Evolutionary conservation across 2,113 vertebrate species (phyloP), one percentile per base, ranked within the genome.

Genomic region (Tachycineta bicolor): DNA sequence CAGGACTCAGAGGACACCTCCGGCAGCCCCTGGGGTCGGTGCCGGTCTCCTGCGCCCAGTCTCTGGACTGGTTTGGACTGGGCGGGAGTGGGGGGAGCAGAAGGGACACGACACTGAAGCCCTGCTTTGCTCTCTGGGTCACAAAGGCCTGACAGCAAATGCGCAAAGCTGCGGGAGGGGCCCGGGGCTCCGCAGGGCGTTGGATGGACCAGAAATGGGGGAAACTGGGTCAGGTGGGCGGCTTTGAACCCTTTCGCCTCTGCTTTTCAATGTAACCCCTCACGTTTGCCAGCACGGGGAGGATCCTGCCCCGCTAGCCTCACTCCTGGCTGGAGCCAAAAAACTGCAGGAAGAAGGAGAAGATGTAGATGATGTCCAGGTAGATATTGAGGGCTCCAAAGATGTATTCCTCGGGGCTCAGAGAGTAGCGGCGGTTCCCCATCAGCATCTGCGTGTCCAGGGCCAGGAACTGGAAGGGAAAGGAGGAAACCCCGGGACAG

Each of bases 331-430:
- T 98, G 95, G 98, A 98, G 87, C 99, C 99, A 95, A 99, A 99
- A 74, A 99, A 97, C 97, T 99, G 98, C 58, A 99, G 98, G 90
- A 99, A 97, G 97, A 99, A 99, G 89, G 99, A 98, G 97, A 99
- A 99, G 95, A 99, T 99, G 81, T 99, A 99, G 96, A 99, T 96
- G 79, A 99, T 98, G 81, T 99, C 99, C 87, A 99, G 96, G 70
- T 99, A 99, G 94, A 99, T 98, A 91, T 98, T 99, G 97, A 99
- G 99, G n/a, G 99, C 98, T 85, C 99, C 99, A 16, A 99, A 99
- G 96, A 99, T 97, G 79, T 99, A 99, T 86, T 99, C 99, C 91
- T 99, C 99, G 0, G 99, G 99, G 92, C 97, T 99, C 91, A 99
- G 98, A 0, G 98, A 96, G 92, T 99, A 99, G 4, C 98, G 98